Conservation (phyloP, 2,797 vertebrate genomes). For the Sternotherus odoratus region DNA sequence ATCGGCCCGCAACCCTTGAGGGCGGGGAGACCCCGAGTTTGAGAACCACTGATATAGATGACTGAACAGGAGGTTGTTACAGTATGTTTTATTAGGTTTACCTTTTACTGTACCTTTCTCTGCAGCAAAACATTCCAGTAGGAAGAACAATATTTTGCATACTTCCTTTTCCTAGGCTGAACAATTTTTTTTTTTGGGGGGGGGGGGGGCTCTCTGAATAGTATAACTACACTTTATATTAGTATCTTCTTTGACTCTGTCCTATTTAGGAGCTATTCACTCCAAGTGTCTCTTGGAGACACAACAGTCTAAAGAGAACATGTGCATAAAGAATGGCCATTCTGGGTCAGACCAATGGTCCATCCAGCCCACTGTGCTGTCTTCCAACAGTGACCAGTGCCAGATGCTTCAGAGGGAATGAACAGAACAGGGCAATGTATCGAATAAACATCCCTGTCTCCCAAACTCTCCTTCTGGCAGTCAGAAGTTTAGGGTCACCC, state of each 20-base stretch:
- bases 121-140: not conserved
- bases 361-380: not conserved
- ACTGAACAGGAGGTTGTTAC: not conserved
- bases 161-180: fast-evolving
- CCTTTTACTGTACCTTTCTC: not conserved
- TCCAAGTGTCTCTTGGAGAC: not conserved
- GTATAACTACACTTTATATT: fast-evolving
- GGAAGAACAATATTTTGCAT: fast-evolving
- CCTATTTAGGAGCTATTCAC: not conserved
- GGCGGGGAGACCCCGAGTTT: too few species aligned
- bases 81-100: not conserved
- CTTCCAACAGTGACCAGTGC: not conserved
- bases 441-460: not conserved
- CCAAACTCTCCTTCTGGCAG: not conserved
- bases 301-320: not conserved
- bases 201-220: not conserved
- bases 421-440: not conserved
- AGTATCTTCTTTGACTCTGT: fast-evolving
- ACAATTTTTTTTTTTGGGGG: not conserved
- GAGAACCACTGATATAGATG: not conserved
- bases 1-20: too few species aligned
- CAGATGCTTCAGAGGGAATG: not conserved
- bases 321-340: not conserved
- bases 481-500: not conserved
- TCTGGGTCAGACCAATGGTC: not conserved